Conservation (phyloP, 2,888 invertebrate species). For the Zeuzera pyrina region DNA sequence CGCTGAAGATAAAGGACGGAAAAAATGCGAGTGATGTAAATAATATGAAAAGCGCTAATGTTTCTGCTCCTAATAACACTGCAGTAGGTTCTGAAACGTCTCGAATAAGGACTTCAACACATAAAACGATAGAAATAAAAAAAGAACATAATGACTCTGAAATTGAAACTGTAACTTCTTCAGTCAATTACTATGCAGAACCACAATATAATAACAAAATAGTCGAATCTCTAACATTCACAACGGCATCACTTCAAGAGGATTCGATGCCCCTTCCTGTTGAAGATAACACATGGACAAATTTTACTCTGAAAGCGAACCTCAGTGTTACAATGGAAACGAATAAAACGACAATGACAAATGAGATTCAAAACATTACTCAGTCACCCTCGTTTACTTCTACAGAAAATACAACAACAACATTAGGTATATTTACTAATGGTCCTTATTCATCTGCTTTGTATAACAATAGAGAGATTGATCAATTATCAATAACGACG, state of each 20-base stretch:
- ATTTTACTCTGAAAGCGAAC: slow-evolving; percentile 22
- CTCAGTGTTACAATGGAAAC: slow-evolving; percentile 11
- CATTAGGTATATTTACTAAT: slow-evolving; percentile 18
- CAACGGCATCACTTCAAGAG: slow-evolving; percentile 4
- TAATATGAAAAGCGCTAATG: no score
- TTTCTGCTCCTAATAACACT: no score
- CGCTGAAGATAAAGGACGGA: no score
- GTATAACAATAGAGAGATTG: slow-evolving; percentile 37
- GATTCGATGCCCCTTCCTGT: no score
- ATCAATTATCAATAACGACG: slow-evolving; percentile 50
- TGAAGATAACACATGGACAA: slow-evolving; percentile 11
- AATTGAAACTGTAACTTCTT: no score
- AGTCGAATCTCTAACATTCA: no score
- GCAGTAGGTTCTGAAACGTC: background rate
- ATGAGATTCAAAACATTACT: background rate
- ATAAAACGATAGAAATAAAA: slow-evolving; percentile 9
- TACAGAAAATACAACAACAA: slow-evolving; percentile 10
- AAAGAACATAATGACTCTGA: slow-evolving; percentile 9
- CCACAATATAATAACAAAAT: no score
- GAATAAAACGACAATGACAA: slow-evolving; percentile 5
- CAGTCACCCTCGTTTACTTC: background rate
- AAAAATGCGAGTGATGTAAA: no score
- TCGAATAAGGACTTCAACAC: background rate
- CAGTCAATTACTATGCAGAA: no score
- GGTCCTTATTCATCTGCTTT: slow-evolving; percentile 34